These are phyloP conservation scores for Tympanoctomys barrerae DNA, from an alignment of 2,797 vertebrate genomes.

Conservation along the genomic window DNA sequence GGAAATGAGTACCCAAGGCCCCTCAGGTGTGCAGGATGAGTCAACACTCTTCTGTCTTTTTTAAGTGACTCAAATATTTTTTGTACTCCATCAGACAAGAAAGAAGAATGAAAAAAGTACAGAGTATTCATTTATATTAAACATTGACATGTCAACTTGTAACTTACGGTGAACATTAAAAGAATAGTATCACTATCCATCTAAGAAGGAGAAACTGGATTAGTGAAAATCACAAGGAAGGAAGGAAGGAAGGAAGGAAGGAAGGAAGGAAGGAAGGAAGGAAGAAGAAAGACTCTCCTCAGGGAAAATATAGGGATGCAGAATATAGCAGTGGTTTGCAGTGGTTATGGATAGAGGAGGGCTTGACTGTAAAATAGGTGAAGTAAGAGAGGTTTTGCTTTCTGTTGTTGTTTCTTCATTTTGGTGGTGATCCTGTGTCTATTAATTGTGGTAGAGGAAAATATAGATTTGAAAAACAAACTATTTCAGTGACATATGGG, in stretches of 20 bases:
- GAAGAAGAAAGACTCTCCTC: background rate
- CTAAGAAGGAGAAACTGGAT: background rate
- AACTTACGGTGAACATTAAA: constrained; percentile 29
- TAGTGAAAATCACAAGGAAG: background rate
- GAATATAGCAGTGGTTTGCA: background rate
- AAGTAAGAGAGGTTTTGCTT: background rate
- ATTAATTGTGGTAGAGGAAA: background rate
- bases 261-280: too few species aligned
- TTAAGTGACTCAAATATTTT: background rate
- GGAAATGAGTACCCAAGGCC: background rate
- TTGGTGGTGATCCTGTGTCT: background rate
- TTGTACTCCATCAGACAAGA: background rate
- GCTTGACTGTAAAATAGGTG: background rate
- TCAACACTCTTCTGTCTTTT: background rate
- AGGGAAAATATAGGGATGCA: background rate
- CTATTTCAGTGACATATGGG: background rate
- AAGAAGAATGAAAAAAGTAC: background rate
- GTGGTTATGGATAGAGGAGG: background rate
- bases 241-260: background rate
- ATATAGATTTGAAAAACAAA: constrained; percentile 21
- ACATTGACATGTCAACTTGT: background rate
- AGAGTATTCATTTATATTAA: background rate
- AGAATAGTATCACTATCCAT: background rate
- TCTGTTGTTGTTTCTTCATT: background rate
- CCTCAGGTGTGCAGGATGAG: background rate